These are phyloP conservation scores for Drosophila takahashii DNA, from an alignment of 1,140 invertebrate genomes.

Conservation along the genomic window DNA sequence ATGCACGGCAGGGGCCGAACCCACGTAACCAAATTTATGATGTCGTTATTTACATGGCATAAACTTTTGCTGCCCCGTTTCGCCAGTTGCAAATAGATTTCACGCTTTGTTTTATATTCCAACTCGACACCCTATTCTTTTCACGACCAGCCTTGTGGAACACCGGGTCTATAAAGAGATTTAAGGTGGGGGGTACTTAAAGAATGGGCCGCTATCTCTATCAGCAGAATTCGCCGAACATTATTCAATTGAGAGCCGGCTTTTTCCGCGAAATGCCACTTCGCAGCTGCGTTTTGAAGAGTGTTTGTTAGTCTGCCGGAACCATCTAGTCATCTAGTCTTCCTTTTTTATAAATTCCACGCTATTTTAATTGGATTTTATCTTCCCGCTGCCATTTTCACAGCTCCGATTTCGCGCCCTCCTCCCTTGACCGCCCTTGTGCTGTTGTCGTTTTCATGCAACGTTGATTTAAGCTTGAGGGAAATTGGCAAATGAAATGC, in stretches of 20 bases:
- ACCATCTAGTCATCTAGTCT: conserved; percentile 16
- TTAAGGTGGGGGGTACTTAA: background rate
- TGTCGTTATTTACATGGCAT: conserved; percentile 81
- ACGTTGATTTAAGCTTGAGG: conserved; percentile 71
- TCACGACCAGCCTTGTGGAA: conserved; percentile 13
- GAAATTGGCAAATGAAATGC: conserved; percentile 78
- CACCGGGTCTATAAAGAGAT: conserved; percentile 16
- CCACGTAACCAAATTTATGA: conserved; percentile 76
- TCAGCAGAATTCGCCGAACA: background rate
- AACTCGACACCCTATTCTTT: conserved; percentile 38
- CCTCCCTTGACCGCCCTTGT: conserved; percentile 6
- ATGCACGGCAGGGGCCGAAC: conserved; percentile 50
- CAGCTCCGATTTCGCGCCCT: conserved; percentile 21
- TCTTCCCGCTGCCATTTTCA: conserved; percentile 69
- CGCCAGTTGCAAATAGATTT: conserved; percentile 73
- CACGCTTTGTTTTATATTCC: conserved; percentile 71
- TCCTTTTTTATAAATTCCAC: conserved; percentile 49
- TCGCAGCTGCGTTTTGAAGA: conserved; percentile 4
- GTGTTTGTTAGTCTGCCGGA: conserved; percentile 25
- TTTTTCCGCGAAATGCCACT: background rate
- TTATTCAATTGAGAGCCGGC: background rate
- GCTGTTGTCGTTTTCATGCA: conserved; percentile 62
- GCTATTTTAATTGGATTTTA: conserved; percentile 80
- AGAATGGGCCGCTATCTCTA: background rate
- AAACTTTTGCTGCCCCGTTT: conserved; percentile 66